Evolutionary conservation across 2,888 invertebrate species (phyloP).

Genomic region (Leuctra nigra): DNA sequence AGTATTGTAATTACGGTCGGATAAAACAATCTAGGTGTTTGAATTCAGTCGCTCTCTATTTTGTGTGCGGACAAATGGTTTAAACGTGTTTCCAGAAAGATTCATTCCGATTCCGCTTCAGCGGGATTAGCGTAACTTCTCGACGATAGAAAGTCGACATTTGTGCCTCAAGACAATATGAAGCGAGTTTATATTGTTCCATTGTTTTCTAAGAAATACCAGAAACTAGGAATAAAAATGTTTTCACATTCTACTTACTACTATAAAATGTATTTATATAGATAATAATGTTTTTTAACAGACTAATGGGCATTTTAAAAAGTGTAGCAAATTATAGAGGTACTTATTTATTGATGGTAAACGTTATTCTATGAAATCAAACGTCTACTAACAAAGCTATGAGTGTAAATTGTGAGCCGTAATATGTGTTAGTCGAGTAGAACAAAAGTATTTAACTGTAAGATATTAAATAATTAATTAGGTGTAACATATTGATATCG

Average conservation of each 20-base stretch:
- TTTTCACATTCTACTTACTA: conserved; percentile 5
- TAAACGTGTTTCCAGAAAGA: not conserved
- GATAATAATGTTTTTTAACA: conserved; percentile 11
- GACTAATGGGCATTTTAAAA: conserved; percentile 7
- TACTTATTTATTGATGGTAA: conserved; percentile 1
- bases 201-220: conserved; percentile 8
- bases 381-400: not conserved
- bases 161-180: conserved; percentile 14
- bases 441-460: conserved; percentile 5
- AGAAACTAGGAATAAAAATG: conserved; percentile 8
- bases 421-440: not conserved
- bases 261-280: not conserved
- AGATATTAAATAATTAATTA: not conserved
- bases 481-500: not conserved
- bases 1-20: not conserved
- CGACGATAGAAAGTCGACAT: not conserved
- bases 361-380: not conserved
- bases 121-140: not conserved
- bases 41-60: conserved; percentile 1
- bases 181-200: conserved; percentile 13
- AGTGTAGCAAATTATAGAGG: not conserved
- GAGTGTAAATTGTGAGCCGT: not conserved
- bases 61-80: not conserved
- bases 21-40: not conserved
- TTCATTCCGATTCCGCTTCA: not conserved